Base-by-base conservation (phyloP, 2,113 vertebrate genomes). In the Semicossyphus pulcher region DNA sequence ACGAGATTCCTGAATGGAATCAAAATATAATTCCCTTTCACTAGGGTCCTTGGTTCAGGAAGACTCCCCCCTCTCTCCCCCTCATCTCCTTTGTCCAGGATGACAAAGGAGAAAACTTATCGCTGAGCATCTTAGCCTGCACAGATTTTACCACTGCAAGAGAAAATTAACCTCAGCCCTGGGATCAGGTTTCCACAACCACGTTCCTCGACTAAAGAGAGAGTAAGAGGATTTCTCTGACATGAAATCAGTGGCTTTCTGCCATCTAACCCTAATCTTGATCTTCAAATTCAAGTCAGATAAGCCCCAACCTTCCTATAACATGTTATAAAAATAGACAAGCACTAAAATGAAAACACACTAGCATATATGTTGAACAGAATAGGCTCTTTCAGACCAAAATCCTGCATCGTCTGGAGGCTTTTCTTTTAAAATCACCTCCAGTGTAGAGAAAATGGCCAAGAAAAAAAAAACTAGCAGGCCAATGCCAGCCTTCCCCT, bases 1-100 rank as follows among this genome's bases (percentile, higher is more conserved):
- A 94, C 92, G 88, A 95, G 96, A 98, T 97, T 96, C 97, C 96
- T 91, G 87, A 93, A 96, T 76, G 95, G 96, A 98, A 99, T 98
- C 95, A 96, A 96, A 92, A 93, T 84, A 92, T 87, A 95, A 94
- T 93, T 95, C 95, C 93, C 95, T 96, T 95, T 96, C 95, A 94
- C 87, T 91, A 94, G 91, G 94, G 94, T 95, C 94, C 92, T 68
- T 59, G 74, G 80, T 84, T 78, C 51, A 80, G 81, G 82, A 82
- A 84, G 76, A 82, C 58, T 44, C 56, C 36, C 54, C 15, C 25
- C 31, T 49, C 7, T 28, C 16, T 21, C 34, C 61, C 47, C 36
- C 48, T 51, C 12, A 41, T 18, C 41, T 45, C 49, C 48, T 66
- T 58, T 75, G 62, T 77, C 62, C 57, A 64, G 32, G 75, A 72